phyloP scores from a whole-genome alignment of 64 coral and sea anemone genomes.

The Stichodactyla mertensii region DNA sequence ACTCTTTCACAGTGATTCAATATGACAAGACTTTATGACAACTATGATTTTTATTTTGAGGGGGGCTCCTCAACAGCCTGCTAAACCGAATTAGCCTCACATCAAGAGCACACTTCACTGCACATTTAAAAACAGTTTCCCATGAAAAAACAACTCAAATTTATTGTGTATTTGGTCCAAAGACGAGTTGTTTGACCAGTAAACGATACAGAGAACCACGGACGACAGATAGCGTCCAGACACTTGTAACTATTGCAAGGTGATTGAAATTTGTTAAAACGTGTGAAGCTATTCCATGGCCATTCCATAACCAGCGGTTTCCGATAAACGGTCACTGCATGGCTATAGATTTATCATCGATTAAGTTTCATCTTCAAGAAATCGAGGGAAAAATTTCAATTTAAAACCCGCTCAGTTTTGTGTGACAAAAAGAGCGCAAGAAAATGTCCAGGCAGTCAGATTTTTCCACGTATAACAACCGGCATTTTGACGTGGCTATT shows the following conservation, averaged over 20 bases:
- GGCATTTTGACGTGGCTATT: not conserved
- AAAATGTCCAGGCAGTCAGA: not conserved
- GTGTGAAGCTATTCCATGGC: not conserved
- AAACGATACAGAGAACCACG: not conserved
- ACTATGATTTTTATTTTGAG: not conserved
- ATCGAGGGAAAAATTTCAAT: not conserved
- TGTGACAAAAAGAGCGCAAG: not conserved
- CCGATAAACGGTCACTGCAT: not conserved
- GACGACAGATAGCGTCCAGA: not conserved
- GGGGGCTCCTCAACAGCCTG: not conserved
- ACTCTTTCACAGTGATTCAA: not conserved
- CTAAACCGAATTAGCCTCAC: not conserved
- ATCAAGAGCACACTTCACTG: not conserved
- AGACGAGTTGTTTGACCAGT: not conserved
- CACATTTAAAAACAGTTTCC: not conserved
- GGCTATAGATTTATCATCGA: not conserved
- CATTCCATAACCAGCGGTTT: not conserved
- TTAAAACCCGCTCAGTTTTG: not conserved
- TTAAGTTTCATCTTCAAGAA: not conserved
- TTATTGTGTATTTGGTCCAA: not conserved
- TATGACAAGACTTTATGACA: conserved; percentile 5
- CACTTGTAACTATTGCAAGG: not conserved
- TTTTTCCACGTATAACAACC: not conserved
- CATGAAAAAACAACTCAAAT: not conserved
- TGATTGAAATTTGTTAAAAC: conserved; percentile 16